Conservation (phyloP, 2,113 vertebrate genomes). For the Leptobrachium leishanense region DNA sequence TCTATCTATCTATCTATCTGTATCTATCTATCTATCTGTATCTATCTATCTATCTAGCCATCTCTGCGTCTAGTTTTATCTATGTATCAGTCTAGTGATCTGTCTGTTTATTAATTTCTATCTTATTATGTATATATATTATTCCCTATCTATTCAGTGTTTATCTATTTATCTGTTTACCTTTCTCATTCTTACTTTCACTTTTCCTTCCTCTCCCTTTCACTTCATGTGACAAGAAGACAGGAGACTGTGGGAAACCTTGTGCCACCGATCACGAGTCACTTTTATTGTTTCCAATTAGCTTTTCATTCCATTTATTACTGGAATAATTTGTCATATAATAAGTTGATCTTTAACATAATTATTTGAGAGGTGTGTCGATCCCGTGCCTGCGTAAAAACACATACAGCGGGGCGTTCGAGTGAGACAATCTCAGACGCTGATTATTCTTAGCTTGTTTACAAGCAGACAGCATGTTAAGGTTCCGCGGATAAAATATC, state of each 20-base stretch:
- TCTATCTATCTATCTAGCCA: too few species aligned
- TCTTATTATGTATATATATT: too few species aligned
- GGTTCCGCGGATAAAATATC: too few species aligned
- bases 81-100: too few species aligned
- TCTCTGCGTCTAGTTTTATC: too few species aligned
- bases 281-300: conserved; percentile 39
- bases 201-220: neutral
- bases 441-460: conserved; percentile 5
- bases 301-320: conserved; percentile 27
- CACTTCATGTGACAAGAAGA: neutral
- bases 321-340: conserved; percentile 28
- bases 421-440: neutral
- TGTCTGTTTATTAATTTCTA: too few species aligned
- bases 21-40: too few species aligned
- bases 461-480: too few species aligned
- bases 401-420: neutral
- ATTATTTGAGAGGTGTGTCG: conserved; percentile 34
- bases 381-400: neutral
- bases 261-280: conserved; percentile 42
- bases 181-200: too few species aligned
- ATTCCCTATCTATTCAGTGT: too few species aligned
- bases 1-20: too few species aligned
- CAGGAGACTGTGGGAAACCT: neutral
- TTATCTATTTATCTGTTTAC: too few species aligned
- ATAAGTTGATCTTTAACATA: conserved; percentile 15